Conservation (phyloP, 1,140 invertebrate species). For the Neuroterus valhalla region DNA sequence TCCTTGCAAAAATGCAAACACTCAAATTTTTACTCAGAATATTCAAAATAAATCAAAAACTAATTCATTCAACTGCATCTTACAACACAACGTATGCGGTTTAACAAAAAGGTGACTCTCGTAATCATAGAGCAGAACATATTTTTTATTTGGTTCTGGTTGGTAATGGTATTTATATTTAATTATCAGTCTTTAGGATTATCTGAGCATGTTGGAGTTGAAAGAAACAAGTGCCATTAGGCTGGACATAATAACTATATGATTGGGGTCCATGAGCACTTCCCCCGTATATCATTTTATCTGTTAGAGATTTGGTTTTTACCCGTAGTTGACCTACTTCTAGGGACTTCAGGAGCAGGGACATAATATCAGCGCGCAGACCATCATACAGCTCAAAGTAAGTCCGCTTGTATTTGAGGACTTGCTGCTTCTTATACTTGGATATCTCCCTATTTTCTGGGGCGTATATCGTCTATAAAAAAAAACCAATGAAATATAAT, state of each 20-base stretch:
- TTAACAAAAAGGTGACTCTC: too few relatives aligned
- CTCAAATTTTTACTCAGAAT: neutral
- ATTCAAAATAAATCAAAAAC: too few relatives aligned
- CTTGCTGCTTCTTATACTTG: constrained; percentile 47
- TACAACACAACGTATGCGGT: too few relatives aligned
- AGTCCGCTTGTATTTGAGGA: constrained; percentile 74
- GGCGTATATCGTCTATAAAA: neutral
- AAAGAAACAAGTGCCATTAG: constrained; percentile 53
- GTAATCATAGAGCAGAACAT: constrained; percentile 38
- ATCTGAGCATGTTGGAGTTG: constrained; percentile 67
- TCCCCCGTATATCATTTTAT: constrained; percentile 57
- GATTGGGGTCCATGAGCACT: constrained; percentile 45
- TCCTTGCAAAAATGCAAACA: neutral
- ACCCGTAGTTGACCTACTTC: constrained; percentile 75
- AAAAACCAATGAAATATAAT: too few relatives aligned
- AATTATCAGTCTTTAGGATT: constrained; percentile 67
- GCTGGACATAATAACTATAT: constrained; percentile 48
- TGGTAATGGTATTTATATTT: constrained; percentile 67
- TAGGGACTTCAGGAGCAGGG: constrained; percentile 92
- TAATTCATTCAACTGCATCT: too few relatives aligned
- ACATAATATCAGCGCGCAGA: constrained; percentile 91
- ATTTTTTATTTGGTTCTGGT: constrained; percentile 51
- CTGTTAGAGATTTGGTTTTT: constrained; percentile 75
- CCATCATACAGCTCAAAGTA: constrained; percentile 93
- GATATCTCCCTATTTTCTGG: constrained; percentile 45